These are phyloP conservation scores for Heliconius congener DNA, from an alignment of 1,140 invertebrate species.

Conservation along the genomic window DNA sequence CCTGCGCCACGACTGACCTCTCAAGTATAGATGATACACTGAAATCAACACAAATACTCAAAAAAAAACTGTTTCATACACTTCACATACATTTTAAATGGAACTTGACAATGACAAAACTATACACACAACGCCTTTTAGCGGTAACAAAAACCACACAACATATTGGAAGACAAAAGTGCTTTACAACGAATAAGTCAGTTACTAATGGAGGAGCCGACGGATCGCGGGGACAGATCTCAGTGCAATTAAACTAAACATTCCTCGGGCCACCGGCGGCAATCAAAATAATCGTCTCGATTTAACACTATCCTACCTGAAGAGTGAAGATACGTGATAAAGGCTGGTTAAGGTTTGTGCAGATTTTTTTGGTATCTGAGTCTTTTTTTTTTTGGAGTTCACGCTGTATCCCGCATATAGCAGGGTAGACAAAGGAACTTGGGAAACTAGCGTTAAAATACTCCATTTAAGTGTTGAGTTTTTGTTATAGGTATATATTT, in stretches of 20 bases:
- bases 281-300: conserved; percentile 68
- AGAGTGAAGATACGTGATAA: conserved; percentile 60
- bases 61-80: too few relatives aligned
- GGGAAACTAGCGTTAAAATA: too few relatives aligned
- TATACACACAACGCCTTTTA: conserved; percentile 53
- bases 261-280: conserved; percentile 53
- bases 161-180: conserved; percentile 56
- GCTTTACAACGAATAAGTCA: conserved; percentile 52
- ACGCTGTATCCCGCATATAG: too few relatives aligned
- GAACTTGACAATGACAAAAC: conserved; percentile 31
- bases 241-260: conserved; percentile 57
- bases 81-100: background rate
- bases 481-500: too few relatives aligned
- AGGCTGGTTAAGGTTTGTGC: conserved; percentile 19
- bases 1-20: too few relatives aligned
- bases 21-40: too few relatives aligned
- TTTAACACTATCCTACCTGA: conserved; percentile 69
- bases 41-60: too few relatives aligned
- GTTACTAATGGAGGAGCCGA: conserved; percentile 59
- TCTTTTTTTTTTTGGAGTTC: too few relatives aligned
- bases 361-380: background rate
- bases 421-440: too few relatives aligned
- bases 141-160: conserved; percentile 42
- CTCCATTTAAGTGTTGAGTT: too few relatives aligned
- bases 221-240: conserved; percentile 58